These are phyloP conservation scores for Beaufortia kweichowensis DNA, from an alignment of 2,113 vertebrate species.

Conservation along the genomic window DNA sequence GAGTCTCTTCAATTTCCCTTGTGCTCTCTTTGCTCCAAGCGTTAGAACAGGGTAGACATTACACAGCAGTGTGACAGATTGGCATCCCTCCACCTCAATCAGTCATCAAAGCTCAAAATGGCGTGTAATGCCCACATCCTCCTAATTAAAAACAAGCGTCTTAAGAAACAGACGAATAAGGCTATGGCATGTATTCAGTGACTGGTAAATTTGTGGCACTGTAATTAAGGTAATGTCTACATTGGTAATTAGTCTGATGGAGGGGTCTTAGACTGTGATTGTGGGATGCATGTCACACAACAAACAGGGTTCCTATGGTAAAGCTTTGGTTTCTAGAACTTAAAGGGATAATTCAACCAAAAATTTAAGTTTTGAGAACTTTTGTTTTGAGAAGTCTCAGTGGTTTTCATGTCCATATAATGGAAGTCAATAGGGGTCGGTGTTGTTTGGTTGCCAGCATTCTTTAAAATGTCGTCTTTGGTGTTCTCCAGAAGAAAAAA, in stretches of 20 bases:
- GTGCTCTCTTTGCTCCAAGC: conserved; percentile 50
- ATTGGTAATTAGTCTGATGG: conserved; percentile 16
- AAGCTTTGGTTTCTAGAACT: too few relatives aligned
- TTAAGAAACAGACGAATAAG: background rate
- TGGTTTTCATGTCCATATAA: too few relatives aligned
- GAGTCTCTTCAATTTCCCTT: background rate
- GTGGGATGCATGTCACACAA: background rate
- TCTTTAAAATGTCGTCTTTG: too few relatives aligned
- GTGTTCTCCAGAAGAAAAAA: too few relatives aligned
- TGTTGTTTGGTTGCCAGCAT: too few relatives aligned
- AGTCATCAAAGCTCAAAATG: conserved; percentile 67
- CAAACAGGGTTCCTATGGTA: too few relatives aligned
- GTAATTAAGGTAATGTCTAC: conserved; percentile 7
- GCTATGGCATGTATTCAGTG: background rate
- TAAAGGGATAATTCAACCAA: too few relatives aligned
- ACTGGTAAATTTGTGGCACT: conserved; percentile 14
- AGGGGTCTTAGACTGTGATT: background rate
- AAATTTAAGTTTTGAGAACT: too few relatives aligned
- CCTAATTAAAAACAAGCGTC: conserved; percentile 58
- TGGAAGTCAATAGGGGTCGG: too few relatives aligned
- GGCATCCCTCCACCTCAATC: conserved; percentile 59
- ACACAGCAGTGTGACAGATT: conserved; percentile 59
- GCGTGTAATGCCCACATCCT: conserved; percentile 58
- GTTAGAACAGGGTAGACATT: conserved; percentile 57
- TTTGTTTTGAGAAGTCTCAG: too few relatives aligned